Evolutionary conservation across 2,888 invertebrate genomes (phyloP).

Genomic region (Poecilobothrus nobilitatus): DNA sequence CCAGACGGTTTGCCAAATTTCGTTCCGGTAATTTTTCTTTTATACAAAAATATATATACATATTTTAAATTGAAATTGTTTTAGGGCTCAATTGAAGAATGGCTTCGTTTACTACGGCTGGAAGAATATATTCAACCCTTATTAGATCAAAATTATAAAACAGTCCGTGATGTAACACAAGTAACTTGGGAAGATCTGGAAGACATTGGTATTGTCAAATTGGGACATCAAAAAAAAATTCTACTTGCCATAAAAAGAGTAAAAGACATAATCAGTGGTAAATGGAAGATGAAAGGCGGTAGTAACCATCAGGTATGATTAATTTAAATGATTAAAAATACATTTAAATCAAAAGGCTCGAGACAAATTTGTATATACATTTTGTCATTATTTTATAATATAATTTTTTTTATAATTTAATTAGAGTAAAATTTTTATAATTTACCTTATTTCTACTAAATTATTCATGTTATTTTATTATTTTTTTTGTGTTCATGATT

Average conservation of each 20-base stretch:
- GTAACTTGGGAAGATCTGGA: slow-evolving; percentile 98
- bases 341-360: no score
- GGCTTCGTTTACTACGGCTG: slow-evolving; percentile 82
- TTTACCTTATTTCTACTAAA: no score
- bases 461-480: background rate
- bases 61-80: slow-evolving; percentile 14
- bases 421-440: no score
- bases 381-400: background rate
- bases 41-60: background rate
- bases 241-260: slow-evolving; percentile 93
- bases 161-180: slow-evolving; percentile 88
- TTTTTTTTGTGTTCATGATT: background rate
- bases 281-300: slow-evolving; percentile 51
- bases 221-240: slow-evolving; percentile 98
- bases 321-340: no score
- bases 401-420: no score
- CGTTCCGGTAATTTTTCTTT: slow-evolving; percentile 60
- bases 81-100: slow-evolving; percentile 87
- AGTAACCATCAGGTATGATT: slow-evolving; percentile 32
- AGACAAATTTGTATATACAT: no score
- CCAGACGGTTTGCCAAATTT: slow-evolving; percentile 92
- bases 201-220: slow-evolving; percentile 86
- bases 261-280: slow-evolving; percentile 85
- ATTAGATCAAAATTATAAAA: slow-evolving; percentile 85
- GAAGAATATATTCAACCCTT: slow-evolving; percentile 89